phyloP scores from a whole-genome alignment of 2,888 invertebrate genomes.

The Tetranychus piercei region DNA sequence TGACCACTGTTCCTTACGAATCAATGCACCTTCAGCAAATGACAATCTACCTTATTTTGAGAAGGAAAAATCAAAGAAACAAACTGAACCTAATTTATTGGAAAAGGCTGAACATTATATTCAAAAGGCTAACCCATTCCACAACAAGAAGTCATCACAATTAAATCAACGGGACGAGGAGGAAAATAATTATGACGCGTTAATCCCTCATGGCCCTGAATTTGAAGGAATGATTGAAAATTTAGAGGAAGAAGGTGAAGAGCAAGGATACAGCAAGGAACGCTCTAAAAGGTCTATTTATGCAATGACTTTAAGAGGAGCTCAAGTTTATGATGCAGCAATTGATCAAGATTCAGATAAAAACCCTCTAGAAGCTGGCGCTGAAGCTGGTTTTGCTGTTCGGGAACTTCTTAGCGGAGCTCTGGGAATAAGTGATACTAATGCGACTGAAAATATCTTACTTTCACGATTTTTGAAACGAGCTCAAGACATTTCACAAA shows the following conservation, averaged over 20 bases:
- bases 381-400: slow-evolving; percentile 6
- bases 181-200: not conserved
- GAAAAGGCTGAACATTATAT: not conserved
- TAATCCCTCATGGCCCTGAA: slow-evolving; percentile 6
- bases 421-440: not conserved
- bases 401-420: not conserved
- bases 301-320: slow-evolving; percentile 2
- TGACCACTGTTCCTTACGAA: not conserved
- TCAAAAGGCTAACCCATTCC: not conserved
- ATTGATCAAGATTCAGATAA: not conserved
- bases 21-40: not conserved
- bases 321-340: slow-evolving; percentile 2
- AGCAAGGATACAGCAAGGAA: not conserved
- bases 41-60: slow-evolving; percentile 4
- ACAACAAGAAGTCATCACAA: not conserved
- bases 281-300: slow-evolving; percentile 6
- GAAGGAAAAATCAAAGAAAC: slow-evolving; percentile 4
- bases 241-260: not conserved
- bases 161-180: not conserved
- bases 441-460: not conserved
- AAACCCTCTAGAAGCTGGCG: slow-evolving; percentile 6
- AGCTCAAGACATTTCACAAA: not conserved
- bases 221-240: slow-evolving; percentile 2
- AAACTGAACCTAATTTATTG: not conserved
- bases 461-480: not conserved